Base-by-base conservation (phyloP, 2,888 invertebrate species). In the Zhuqinia jingwanae region DNA sequence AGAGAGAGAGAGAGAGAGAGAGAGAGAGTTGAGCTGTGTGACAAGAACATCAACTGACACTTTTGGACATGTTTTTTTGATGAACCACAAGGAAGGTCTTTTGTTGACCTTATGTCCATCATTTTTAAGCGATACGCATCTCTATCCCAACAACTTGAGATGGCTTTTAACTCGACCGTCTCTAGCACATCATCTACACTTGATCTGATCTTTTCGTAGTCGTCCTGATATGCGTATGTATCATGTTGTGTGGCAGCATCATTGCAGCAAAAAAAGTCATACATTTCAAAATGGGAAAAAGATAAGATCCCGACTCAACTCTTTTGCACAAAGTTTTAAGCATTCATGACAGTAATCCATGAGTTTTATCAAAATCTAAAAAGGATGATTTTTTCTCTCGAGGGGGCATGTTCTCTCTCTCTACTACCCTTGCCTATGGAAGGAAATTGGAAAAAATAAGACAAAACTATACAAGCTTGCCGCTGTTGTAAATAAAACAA, bases 61-160 rank as follows among this genome's bases (percentile, higher is more conserved):
- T 47, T 50, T 15, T 47, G 47, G 50, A 73, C 27, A 45, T 25
- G 47, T 50, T 36, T 36, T 6, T 20, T 50, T 36, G 50, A 65
- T 56, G 58, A 58, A 60, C 78, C 50, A 47, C 25, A 42, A 20
- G 30, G 65, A 80, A 76, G 85, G 79, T 80, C 75, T 85, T 22
- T n/a, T 42, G 75, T 56, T 85, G 85, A 85, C 85, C 85, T 80
- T 65, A 17, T 56, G 80, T 76, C 79, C 70, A 80, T 85, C 85
- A 85, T 75, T 60, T 68, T 47, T 5, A n/a, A 30, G 70, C 22
- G 50, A 47, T 65, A 56, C 30, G 36, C 27, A 73, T 47, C 65
- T 65, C 42, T 20, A 65, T 25, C 25, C 10, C 50, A 68, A 13
- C 27, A 63, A 65, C 42, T 65, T 65, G 63, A 65, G 36, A 30